Evolutionary conservation across 2,888 invertebrate species (phyloP).

Genomic region (Rhogogaster chlorosoma): DNA sequence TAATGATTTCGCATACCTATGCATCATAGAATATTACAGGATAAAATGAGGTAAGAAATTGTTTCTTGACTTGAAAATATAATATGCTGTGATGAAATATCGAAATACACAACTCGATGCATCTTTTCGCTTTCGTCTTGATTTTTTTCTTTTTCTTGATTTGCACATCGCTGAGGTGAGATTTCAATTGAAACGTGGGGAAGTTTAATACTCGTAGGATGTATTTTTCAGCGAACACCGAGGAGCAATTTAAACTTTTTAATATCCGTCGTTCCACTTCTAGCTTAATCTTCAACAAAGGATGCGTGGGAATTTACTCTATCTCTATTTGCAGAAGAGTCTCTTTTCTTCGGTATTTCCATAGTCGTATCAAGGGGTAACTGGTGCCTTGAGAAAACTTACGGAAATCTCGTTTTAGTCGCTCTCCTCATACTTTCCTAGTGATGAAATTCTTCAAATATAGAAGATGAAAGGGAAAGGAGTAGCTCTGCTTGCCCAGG

Average conservation of each 20-base stretch:
- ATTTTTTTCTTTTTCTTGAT: background rate
- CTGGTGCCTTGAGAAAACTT: background rate
- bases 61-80: background rate
- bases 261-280: slow-evolving; percentile 45
- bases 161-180: slow-evolving; percentile 26
- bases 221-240: slow-evolving; percentile 43
- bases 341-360: slow-evolving; percentile 35
- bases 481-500: background rate
- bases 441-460: background rate
- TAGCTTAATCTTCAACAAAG: slow-evolving; percentile 46
- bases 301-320: slow-evolving; percentile 44
- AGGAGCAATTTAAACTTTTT: slow-evolving; percentile 44
- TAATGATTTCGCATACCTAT: background rate
- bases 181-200: slow-evolving; percentile 38
- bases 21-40: background rate
- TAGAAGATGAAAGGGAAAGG: background rate
- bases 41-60: background rate
- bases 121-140: background rate
- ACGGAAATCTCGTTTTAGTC: background rate
- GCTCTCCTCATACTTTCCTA: background rate
- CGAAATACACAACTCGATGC: slow-evolving; percentile 12
- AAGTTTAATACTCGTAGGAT: slow-evolving; percentile 41
- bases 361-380: background rate
- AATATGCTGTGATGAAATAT: background rate
- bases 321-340: slow-evolving; percentile 33